phyloP scores from a whole-genome alignment of 2,888 invertebrate species.

The Rhamphomyia laevipes region DNA sequence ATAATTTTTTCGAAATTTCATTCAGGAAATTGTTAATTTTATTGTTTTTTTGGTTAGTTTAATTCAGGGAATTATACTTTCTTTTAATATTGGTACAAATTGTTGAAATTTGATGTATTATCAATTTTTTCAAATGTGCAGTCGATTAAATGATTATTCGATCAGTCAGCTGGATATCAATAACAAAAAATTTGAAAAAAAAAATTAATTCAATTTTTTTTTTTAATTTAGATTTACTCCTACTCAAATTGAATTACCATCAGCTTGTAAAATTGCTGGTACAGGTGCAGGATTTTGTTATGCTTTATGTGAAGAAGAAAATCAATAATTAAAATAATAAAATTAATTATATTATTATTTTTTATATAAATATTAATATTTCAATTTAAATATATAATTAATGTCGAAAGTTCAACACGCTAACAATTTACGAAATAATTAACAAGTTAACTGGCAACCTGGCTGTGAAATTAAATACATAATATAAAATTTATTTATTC shows the following conservation, averaged over 20 bases:
- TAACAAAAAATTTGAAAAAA: no score
- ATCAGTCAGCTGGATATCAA: no score
- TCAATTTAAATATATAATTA: background rate
- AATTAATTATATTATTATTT: background rate
- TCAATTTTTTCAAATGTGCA: no score
- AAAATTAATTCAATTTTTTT: constrained; percentile 1
- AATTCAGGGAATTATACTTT: no score
- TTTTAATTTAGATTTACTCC: constrained; percentile 24
- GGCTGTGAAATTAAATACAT: background rate
- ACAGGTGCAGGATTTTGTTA: constrained; percentile 36
- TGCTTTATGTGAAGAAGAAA: constrained; percentile 25
- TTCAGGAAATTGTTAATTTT: no score
- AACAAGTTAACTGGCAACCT: background rate
- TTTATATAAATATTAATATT: background rate
- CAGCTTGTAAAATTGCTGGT: constrained; percentile 25
- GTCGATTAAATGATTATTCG: no score
- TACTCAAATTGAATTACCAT: constrained; percentile 23
- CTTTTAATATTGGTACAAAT: no score
- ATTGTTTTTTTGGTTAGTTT: no score
- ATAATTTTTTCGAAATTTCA: no score
- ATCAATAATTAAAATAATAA: background rate
- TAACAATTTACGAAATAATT: background rate
- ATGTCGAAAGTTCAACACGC: background rate
- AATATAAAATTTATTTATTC: background rate
- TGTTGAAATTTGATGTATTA: no score